These are phyloP conservation scores for Fratercula arctica DNA, from an alignment of 2,797 vertebrate species.

Conservation along the genomic window DNA sequence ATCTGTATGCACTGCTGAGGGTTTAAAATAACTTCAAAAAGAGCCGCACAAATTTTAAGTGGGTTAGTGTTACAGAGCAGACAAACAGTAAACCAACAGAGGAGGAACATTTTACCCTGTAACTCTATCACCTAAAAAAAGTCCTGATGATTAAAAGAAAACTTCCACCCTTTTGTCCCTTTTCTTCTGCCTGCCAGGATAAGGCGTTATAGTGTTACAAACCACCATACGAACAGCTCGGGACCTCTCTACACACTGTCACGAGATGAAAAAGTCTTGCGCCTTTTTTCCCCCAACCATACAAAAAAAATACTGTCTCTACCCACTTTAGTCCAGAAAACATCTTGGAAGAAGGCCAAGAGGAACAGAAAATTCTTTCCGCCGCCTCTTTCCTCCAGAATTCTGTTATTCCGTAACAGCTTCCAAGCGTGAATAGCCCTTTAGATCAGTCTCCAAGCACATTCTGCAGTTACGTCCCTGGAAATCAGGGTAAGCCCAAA, in stretches of 20 bases:
- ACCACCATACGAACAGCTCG: background rate
- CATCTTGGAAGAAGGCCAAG: background rate
- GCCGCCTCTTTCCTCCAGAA: background rate
- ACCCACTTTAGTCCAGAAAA: background rate
- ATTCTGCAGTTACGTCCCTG: background rate
- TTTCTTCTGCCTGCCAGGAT: background rate
- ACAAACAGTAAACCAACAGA: slow-evolving; percentile 82
- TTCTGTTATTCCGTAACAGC: background rate
- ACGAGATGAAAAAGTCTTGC: background rate
- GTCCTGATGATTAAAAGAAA: slow-evolving; percentile 64
- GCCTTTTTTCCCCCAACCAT: background rate
- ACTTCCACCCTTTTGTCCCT: slow-evolving; percentile 55
- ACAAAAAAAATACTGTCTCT: background rate
- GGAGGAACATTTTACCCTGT: slow-evolving; percentile 79
- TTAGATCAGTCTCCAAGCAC: background rate
- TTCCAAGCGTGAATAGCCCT: background rate
- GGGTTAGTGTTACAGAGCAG: slow-evolving; percentile 84
- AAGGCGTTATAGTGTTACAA: background rate
- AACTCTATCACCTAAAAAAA: slow-evolving; percentile 74
- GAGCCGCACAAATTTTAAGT: slow-evolving; percentile 80
- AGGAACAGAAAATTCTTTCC: background rate
- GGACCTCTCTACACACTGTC: background rate
- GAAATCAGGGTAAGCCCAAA: background rate
- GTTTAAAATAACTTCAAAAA: slow-evolving; percentile 92
- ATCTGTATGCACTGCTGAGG: slow-evolving; percentile 74